Percentiles rank a stretch among this genome's conserved stretches.
Conservation (phyloP, 2,888 invertebrate species). For the Scaptomyza cyrtandrae region DNA sequence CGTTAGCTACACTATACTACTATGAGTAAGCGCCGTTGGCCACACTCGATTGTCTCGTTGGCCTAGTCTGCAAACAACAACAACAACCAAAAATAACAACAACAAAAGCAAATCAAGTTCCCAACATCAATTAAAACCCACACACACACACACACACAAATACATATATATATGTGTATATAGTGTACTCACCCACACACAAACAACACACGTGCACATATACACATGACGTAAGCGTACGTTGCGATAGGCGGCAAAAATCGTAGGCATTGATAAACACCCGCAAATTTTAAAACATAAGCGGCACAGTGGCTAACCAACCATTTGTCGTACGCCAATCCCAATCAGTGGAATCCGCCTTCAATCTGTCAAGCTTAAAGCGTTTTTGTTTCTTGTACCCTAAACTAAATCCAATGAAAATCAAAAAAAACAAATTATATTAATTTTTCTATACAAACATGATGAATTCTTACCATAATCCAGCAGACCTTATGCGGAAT, state of each 20-base stretch:
- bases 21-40: constrained; percentile 19
- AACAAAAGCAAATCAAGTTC: constrained; percentile 49
- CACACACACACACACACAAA: constrained; percentile 8
- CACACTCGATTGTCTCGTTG: constrained; percentile 2
- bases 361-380: no score
- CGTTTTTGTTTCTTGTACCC: no score
- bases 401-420: no score
- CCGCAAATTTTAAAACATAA: constrained; percentile 73
- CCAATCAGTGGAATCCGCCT: no score
- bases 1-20: no score
- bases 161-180: no score
- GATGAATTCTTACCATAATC: no score
- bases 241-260: constrained; percentile 56
- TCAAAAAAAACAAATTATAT: no score
- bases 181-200: constrained; percentile 9
- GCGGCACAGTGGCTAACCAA: constrained; percentile 58
- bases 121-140: constrained; percentile 41
- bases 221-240: constrained; percentile 52
- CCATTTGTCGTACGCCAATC: constrained; percentile 15
- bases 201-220: neutral
- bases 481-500: no score
- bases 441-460: no score
- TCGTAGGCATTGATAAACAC: constrained; percentile 75
- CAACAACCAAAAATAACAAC: constrained; percentile 30
- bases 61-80: constrained; percentile 8